Percentiles rank a stretch among this genome's conserved stretches.
Evolutionary conservation across 2,797 vertebrate genomes (phyloP).

Genomic region (Tokudaia tokunoshimensis): DNA sequence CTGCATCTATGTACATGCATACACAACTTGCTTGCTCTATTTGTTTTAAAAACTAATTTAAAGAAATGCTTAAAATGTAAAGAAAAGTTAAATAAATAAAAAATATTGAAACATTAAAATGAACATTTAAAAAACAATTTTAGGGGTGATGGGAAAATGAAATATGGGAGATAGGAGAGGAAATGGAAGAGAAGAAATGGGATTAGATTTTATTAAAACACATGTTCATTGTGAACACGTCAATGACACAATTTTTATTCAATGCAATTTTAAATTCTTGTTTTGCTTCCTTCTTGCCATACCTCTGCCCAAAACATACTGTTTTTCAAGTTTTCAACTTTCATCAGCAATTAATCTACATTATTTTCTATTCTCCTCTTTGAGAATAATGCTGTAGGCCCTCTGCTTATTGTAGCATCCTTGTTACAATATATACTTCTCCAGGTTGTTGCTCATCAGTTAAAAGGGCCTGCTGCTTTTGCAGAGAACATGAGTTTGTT

Average conservation of each 20-base stretch:
- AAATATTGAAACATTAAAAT: neutral
- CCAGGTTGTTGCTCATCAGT: neutral
- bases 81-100: neutral
- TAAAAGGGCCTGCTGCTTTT: neutral
- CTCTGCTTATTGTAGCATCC: neutral
- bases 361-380: neutral
- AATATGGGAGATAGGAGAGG: neutral
- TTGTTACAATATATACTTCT: neutral
- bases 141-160: neutral
- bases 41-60: neutral
- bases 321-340: neutral
- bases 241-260: neutral
- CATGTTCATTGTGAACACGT: neutral
- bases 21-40: neutral
- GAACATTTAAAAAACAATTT: neutral
- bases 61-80: neutral
- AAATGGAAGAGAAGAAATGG: neutral
- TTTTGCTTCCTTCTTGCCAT: neutral
- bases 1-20: neutral
- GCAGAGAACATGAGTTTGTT: neutral
- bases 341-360: neutral
- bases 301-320: neutral
- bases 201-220: neutral
- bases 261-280: neutral
- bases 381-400: neutral